Percentiles rank a stretch among this genome's conserved stretches.
Conservation (phyloP, 2,797 vertebrate genomes). For the Naso thynnoides region DNA sequence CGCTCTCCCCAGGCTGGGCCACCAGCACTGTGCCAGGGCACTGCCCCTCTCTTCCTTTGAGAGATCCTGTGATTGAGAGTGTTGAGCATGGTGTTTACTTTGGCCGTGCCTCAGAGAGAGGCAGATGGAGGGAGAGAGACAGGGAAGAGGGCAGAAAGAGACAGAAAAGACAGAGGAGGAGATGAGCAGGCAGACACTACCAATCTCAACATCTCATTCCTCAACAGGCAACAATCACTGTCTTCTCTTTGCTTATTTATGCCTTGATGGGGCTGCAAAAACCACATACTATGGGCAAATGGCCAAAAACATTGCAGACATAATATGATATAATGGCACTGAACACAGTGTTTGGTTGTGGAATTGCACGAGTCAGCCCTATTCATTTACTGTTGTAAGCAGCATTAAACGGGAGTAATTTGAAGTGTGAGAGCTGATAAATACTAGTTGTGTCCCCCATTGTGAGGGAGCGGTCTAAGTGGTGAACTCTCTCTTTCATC, state of each 20-base stretch:
- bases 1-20: constrained; percentile 62
- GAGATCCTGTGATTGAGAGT: constrained; percentile 81
- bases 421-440: constrained; percentile 77
- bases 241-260: constrained; percentile 49
- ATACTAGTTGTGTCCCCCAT: constrained; percentile 66
- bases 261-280: constrained; percentile 39
- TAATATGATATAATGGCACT: constrained; percentile 53
- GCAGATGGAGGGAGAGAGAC: constrained; percentile 47
- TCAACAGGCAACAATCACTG: constrained; percentile 42
- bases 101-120: constrained; percentile 68
- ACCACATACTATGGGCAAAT: constrained; percentile 54
- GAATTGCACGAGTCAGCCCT: constrained; percentile 55
- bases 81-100: constrained; percentile 68
- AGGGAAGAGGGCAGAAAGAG: constrained; percentile 40
- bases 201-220: constrained; percentile 46
- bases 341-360: constrained; percentile 52
- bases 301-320: constrained; percentile 48
- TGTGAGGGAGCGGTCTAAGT: constrained; percentile 77
- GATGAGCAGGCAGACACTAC: constrained; percentile 27
- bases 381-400: constrained; percentile 64
- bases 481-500: constrained; percentile 80
- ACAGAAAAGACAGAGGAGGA: constrained; percentile 46
- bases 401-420: constrained; percentile 68
- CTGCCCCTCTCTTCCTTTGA: constrained; percentile 81
- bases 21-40: constrained; percentile 68